Evolutionary conservation across 2,888 invertebrate genomes (phyloP), one percentile per base, ranked within the genome.

Genomic region (Incurvaria masculella): DNA sequence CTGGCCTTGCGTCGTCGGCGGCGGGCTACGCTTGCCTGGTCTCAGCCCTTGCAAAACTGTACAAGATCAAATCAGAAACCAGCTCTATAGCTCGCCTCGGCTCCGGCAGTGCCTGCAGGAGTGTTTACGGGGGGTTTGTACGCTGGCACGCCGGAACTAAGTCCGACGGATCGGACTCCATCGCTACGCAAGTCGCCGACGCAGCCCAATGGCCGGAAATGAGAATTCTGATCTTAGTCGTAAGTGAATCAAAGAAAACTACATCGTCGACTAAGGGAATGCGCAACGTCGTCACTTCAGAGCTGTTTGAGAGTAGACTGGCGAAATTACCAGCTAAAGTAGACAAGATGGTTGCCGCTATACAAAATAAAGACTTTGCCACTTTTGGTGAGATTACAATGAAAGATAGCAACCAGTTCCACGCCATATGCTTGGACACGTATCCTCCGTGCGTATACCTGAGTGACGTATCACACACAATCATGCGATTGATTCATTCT

Each of bases 351-450:
- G 64, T 79, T 49, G 53, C 78, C 53, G 72, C 79, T 21, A 91
- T 96, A 48, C 56, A 72, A 48, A 65, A 79, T 0, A 86, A 78
- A 58, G 82, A 98, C 71, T 99, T 97, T 67, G 62, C 81, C 21
- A 81, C 72, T 40, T 96, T 98, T 79, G 96, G 94, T n/a, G 86
- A 91, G 63, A 80, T 97, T 19, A 95, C 96, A 0, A 99, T 99
- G 92, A 87, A 87, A 68, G 99, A 99, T 61, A 97, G 97, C 51
- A 98, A 99, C 80, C 94, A 97, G 65, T 88, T 99, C 61, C 99
- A 99, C 80, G 95, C 97, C 0, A 81, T 94, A 21, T 94, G 94
- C 60, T 71, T 94, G 52, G 98, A 98, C 65, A 91, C 97, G 0
- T 94, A 85, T 74, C 98, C 99, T 18, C 97, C 99, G 1, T 89